phyloP scores from a whole-genome alignment of 2,888 invertebrate genomes.

The Epicampocera succincta region DNA sequence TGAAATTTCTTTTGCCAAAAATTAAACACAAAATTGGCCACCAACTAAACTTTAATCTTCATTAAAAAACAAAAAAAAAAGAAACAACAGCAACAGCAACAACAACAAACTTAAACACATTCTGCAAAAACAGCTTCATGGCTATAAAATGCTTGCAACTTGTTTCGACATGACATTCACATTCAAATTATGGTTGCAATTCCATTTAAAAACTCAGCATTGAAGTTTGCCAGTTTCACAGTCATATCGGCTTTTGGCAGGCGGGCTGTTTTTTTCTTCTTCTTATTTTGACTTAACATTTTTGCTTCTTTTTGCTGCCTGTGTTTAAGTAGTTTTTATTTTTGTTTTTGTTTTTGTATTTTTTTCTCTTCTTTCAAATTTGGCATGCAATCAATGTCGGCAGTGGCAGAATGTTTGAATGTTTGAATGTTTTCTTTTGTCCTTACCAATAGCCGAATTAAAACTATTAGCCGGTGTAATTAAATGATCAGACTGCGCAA shows the following conservation, averaged over 20 bases:
- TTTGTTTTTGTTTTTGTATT: background rate
- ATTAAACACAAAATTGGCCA: conserved; percentile 17
- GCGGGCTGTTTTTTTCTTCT: too few relatives aligned
- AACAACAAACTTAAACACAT: conserved; percentile 23
- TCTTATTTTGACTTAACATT: conserved; percentile 19
- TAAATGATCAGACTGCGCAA: conserved; percentile 16
- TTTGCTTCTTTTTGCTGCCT: conserved; percentile 19
- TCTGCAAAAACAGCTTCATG: conserved; percentile 51
- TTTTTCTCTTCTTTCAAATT: conserved; percentile 26
- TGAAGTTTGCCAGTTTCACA: conserved; percentile 38
- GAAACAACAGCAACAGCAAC: too few relatives aligned
- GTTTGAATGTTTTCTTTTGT: too few relatives aligned
- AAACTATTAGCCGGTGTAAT: background rate
- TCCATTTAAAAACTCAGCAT: conserved; percentile 46
- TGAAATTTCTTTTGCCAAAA: conserved; percentile 48
- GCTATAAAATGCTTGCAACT: conserved; percentile 50
- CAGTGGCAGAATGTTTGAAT: conserved; percentile 41
- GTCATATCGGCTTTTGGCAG: conserved; percentile 56
- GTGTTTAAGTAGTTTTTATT: conserved; percentile 27
- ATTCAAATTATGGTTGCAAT: conserved; percentile 63
- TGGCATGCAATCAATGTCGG: conserved; percentile 59
- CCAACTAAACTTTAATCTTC: conserved; percentile 24
- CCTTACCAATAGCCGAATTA: conserved; percentile 30
- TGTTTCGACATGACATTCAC: conserved; percentile 69
- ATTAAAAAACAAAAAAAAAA: background rate